Evolutionary conservation across 2,797 vertebrate genomes (phyloP).

Genomic region (Phalanger gymnotis): DNA sequence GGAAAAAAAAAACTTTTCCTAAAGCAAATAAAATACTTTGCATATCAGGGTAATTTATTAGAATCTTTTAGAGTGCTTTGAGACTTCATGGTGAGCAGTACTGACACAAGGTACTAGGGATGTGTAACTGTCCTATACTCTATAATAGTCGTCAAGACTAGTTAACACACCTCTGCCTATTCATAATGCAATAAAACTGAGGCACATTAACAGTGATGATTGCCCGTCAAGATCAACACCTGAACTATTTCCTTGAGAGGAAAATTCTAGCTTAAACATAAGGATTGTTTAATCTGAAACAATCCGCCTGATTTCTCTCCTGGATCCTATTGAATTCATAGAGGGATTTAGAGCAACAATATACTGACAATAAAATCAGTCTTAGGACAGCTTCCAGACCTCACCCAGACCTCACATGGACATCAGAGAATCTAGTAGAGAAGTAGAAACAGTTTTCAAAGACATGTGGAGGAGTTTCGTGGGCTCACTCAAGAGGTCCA

Average conservation of each 20-base stretch:
- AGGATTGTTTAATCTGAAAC: not conserved
- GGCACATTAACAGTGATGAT: not conserved
- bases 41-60: not conserved
- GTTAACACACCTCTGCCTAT: not conserved
- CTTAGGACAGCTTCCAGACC: not conserved
- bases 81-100: slow-evolving; percentile 34
- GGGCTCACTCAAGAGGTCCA: not conserved
- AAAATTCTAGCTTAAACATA: not conserved
- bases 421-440: not conserved
- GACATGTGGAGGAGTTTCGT: not conserved
- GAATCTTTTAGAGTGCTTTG: slow-evolving; percentile 54
- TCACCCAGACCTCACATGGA: not conserved
- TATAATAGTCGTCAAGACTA: not conserved
- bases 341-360: not conserved
- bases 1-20: no score
- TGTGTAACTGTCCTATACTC: slow-evolving; percentile 15
- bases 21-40: not conserved
- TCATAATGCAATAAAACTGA: slow-evolving; percentile 13
- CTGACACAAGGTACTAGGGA: not conserved
- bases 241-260: not conserved
- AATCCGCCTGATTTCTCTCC: not conserved
- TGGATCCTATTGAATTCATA: not conserved
- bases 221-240: not conserved
- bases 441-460: accelerated
- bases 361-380: not conserved